These are phyloP conservation scores for Phasianus colchicus DNA, from an alignment of 2,113 vertebrate genomes.

Conservation along the genomic window DNA sequence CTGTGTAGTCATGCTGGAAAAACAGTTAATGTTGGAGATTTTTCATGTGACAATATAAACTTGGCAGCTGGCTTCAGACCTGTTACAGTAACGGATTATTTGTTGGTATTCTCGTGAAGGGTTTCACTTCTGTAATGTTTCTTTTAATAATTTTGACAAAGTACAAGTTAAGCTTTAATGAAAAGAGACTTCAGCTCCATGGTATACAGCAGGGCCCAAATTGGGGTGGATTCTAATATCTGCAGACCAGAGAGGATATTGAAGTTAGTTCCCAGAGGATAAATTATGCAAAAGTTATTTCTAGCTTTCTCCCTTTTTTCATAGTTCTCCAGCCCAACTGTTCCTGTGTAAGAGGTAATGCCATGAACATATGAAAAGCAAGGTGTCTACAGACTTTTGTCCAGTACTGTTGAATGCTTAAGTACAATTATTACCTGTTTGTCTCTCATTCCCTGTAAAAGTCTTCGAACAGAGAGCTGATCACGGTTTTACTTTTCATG, in stretches of 20 bases:
- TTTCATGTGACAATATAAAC: slow-evolving; percentile 17
- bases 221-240: neutral
- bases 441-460: neutral
- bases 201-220: neutral
- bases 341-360: neutral
- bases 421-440: neutral
- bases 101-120: neutral
- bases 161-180: neutral
- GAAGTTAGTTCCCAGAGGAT: neutral
- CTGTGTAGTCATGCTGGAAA: slow-evolving; percentile 30
- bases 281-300: neutral
- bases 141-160: neutral
- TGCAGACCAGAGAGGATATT: neutral
- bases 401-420: neutral
- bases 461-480: neutral
- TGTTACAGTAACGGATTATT: neutral
- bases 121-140: neutral
- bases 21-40: slow-evolving; percentile 33
- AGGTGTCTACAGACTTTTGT: neutral
- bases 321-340: neutral
- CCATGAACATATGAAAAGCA: neutral
- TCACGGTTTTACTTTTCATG: neutral
- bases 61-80: neutral
- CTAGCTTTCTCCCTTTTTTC: neutral
- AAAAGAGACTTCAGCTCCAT: neutral